Evolutionary conservation across 2,888 invertebrate species (phyloP), one percentile per base, ranked within the genome.

Genomic region (Ecliptopera silaceata): DNA sequence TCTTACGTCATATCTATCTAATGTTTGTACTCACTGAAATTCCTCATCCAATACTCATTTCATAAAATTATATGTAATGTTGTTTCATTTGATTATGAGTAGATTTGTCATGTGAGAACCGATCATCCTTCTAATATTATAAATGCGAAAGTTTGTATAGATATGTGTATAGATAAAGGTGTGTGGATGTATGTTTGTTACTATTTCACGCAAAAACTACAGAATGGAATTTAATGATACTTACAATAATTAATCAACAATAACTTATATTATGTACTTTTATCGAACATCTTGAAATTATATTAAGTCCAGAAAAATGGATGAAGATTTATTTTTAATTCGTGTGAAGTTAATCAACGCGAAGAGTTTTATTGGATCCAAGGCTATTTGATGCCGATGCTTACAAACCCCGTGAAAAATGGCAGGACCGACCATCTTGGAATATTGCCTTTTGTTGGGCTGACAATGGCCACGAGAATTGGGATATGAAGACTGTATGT

Each of bases 401-500:
- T 69, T 70, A 63, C 47, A 67, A 62, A 61, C 50, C 59, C 43
- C 52, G 60, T 52, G 59, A 68, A 72, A 68, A 67, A 68, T 67
- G 66, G 60, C 61, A 59, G 56, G 63, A 65, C 65, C 69, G 75
- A n/a, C 77, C 75, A 76, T 80, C 73, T 81, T 77, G 68, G 64
- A 65, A 70, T 70, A 69, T 69, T 46, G 63, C 74, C 82, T 77
- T 78, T 87, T 88, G 86, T 87, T 82, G 68, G 68, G 61, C 66
- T 75, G 71, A 87, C 87, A 87, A 87, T 82, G 75, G 82, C 72
- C 69, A 69, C 77, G 80, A 71, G 80, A 83, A 86, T 82, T 82
- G 79, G 85, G 82, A 86, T 82, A 77, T 72, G 69, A 74, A 74
- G 76, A 75, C 70, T 54, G 52, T 76, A 71, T 75, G 76, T 72